Evolutionary conservation across 92 coral and sea anemone species (phyloP), one percentile per base, ranked within the genome.

Genomic region (Anthopleura xanthogrammica): DNA sequence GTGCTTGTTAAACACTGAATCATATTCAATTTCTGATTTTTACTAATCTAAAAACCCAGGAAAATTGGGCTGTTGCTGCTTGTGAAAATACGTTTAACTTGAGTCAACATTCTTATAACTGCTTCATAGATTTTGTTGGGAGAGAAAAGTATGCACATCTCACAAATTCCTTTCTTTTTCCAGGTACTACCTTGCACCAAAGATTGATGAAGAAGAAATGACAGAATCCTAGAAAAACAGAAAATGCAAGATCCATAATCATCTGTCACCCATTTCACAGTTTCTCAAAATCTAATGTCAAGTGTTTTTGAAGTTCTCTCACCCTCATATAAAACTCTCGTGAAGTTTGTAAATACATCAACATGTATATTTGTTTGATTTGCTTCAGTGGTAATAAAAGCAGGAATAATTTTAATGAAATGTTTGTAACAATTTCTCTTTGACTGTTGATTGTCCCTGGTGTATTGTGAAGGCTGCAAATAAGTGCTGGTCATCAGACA

Each of bases 161-260:
- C 9, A 14, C 12, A 23, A 23, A 13, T 12, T 81, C 22, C 22
- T 41, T 60, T 48, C 1, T 17, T 54, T 62, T 79, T 77, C 54
- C 23, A 90, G 94, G 56, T 91, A 89, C 80, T 94, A 94, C 89
- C 98, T 94, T 41, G 98, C 98, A 41, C 98, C 98, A 3, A 94
- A 94, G 91, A 90, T 94, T 42, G 98, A 94, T 41, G 98, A 94
- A 75, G 98, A 91, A 1, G 93, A 91, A 8, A 87, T 86, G 86
- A 74, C 83, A 41, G 86, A 91, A 39, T 90, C 85, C 71, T 84
- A 93, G 87, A 72, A 42, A 58, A 60, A 17, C 23, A 40, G 2
- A 16, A 82, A 42, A 52, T 41, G 52, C 22, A 23, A 41, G 50
- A 43, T 24, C 5, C 46, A 41, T 23, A 11, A 23, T 20, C 58